A percentile compares a stretch with the other conserved stretches of the same genome.
Conservation (phyloP, 64 coral and sea anemone species). For the Hydrozoanthus tunicans region DNA sequence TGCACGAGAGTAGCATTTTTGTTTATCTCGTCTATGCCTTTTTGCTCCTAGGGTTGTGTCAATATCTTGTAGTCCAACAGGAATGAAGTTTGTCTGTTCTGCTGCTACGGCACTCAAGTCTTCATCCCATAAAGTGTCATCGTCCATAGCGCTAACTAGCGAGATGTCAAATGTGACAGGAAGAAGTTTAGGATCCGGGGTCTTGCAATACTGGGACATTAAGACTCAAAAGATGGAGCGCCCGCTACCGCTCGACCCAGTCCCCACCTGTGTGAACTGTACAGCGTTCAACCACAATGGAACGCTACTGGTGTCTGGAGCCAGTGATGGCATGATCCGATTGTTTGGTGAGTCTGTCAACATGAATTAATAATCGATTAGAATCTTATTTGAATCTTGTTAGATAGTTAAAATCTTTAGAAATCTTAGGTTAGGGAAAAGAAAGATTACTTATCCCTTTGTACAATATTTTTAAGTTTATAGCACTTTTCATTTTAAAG, state of each 20-base stretch:
- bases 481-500: background rate
- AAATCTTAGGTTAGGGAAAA: background rate
- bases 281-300: constrained; percentile 97
- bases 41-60: constrained; percentile 76
- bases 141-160: constrained; percentile 6
- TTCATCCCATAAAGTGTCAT: constrained; percentile 28
- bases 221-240: constrained; percentile 90
- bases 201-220: constrained; percentile 93
- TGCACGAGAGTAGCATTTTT: too few species aligned
- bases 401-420: too few species aligned
- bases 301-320: constrained; percentile 88
- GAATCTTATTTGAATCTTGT: too few species aligned
- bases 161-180: constrained; percentile 51
- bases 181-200: constrained; percentile 28
- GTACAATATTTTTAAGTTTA: background rate
- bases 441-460: background rate
- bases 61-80: constrained; percentile 90
- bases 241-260: constrained; percentile 74
- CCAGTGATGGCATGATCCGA: constrained; percentile 95
- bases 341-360: constrained; percentile 65
- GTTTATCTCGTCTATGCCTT: too few species aligned
- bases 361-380: background rate
- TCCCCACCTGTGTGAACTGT: constrained; percentile 84
- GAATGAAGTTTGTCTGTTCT: constrained; percentile 88
- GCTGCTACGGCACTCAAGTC: constrained; percentile 65